Evolutionary conservation across 2,888 invertebrate species (phyloP).

Genomic region (Agriopis leucophaearia): DNA sequence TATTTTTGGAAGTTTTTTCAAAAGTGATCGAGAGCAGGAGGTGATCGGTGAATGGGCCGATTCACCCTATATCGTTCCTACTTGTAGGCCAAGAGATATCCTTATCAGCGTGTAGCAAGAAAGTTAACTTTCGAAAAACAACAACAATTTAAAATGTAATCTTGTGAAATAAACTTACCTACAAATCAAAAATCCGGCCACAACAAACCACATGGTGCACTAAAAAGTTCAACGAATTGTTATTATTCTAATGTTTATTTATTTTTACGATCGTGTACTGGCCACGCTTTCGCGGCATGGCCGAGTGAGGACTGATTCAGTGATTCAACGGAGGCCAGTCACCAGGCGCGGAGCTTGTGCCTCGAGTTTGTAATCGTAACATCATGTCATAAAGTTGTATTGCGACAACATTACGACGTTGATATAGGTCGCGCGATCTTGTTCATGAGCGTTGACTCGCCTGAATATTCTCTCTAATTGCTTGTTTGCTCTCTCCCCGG

Average conservation of each 20-base stretch:
- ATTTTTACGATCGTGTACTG: background rate
- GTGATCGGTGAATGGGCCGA: too few relatives aligned
- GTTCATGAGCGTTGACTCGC: background rate
- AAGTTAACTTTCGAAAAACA: background rate
- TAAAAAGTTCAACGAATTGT: background rate
- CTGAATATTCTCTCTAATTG: background rate
- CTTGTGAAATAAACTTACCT: constrained; percentile 35
- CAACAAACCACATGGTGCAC: constrained; percentile 35
- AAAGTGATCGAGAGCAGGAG: too few relatives aligned
- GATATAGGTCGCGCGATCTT: background rate
- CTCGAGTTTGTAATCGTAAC: background rate
- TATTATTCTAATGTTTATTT: constrained; percentile 18
- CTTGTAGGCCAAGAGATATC: background rate
- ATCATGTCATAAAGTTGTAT: background rate
- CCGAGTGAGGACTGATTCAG: constrained; percentile 19
- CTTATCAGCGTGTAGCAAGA: constrained; percentile 5
- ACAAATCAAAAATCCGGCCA: constrained; percentile 35
- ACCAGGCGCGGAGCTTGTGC: background rate
- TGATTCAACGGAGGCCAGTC: background rate
- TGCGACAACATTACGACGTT: background rate
- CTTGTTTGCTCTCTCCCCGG: too few relatives aligned
- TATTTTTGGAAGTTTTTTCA: too few relatives aligned
- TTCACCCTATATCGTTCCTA: too few relatives aligned
- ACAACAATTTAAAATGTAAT: background rate
- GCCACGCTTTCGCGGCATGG: constrained; percentile 26